Base-by-base conservation (phyloP, 2,888 invertebrate species). In the Dynastes grantii region DNA sequence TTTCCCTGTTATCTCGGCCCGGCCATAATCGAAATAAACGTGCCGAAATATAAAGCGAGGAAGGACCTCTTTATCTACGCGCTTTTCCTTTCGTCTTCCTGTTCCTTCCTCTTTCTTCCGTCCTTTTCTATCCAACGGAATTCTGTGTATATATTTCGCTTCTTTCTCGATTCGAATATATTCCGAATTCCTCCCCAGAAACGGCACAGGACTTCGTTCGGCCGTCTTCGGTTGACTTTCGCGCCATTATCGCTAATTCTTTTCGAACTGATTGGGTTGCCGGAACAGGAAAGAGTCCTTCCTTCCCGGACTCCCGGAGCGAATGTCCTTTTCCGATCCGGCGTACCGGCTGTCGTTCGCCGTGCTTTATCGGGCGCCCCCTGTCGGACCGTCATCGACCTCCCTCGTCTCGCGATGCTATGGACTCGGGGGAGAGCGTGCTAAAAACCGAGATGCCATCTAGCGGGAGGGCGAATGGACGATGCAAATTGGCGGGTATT, bases 241-340 rank as follows among this genome's bases (percentile, higher is more conserved):
- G 45, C 45, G 22, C 76, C 77, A 77, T 76, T 77, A 77, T 77
- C 79, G 79, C 76, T 77, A 79, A 79, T 79, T 79, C 77, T 79
- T 79, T 71, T 80, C 80, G 81, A 81, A 81, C 86, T 87, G 88
- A 88, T 88, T 88, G 87, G 88, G 86, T 84, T 84, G 85, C 88
- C 79, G 79, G 79, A 88, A 88, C 85, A 87, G 88, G 88, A 88
- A 88, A 87, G 86, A 87, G 87, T 87, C 87, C 87, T 88, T 88
- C 88, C 88, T 88, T 88, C 88, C 88, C 88, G 88, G 88, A 88
- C 87, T 88, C 87, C 88, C 88, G 87, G 87, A 86, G 86, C 88
- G 87, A 88, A 88, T 88, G 88, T 87, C 87, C 88, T 86, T 86
- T 87, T 87, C 87, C 87, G 87, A 86, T 86, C 85, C 79, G 76